Evolutionary conservation across 1,140 invertebrate species (phyloP).

Genomic region (Pseudoatta argentina): DNA sequence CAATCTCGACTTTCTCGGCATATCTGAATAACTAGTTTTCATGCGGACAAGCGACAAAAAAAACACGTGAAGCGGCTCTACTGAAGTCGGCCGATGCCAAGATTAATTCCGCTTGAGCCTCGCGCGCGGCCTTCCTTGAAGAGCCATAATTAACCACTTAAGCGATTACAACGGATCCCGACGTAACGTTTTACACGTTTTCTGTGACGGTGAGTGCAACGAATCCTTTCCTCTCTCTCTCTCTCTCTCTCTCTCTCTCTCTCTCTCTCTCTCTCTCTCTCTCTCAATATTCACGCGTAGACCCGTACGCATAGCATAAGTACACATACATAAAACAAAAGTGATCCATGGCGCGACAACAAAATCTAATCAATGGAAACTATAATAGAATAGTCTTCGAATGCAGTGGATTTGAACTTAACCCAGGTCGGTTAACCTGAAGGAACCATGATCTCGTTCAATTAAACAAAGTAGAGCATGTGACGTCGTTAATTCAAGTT

Average conservation of each 20-base stretch:
- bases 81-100: slow-evolving; percentile 80
- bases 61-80: slow-evolving; percentile 60
- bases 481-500: too few relatives aligned
- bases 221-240: slow-evolving; percentile 47
- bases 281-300: not conserved
- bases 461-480: too few relatives aligned
- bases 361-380: not conserved
- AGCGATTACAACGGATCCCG: slow-evolving; percentile 81
- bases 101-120: slow-evolving; percentile 78
- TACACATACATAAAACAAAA: not conserved
- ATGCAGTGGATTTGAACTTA: too few relatives aligned
- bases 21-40: slow-evolving; percentile 70
- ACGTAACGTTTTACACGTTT: slow-evolving; percentile 75
- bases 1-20: slow-evolving; percentile 46
- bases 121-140: slow-evolving; percentile 79
- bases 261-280: too few relatives aligned
- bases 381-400: too few relatives aligned
- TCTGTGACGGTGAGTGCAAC: slow-evolving; percentile 58
- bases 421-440: too few relatives aligned
- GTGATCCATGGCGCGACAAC: not conserved
- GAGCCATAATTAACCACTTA: slow-evolving; percentile 83
- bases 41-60: slow-evolving; percentile 40
- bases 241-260: not conserved
- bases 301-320: not conserved
- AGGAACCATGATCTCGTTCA: too few relatives aligned